These are phyloP conservation scores for Rachycentron canadum DNA, from an alignment of 2,797 vertebrate species.

Conservation along the genomic window DNA sequence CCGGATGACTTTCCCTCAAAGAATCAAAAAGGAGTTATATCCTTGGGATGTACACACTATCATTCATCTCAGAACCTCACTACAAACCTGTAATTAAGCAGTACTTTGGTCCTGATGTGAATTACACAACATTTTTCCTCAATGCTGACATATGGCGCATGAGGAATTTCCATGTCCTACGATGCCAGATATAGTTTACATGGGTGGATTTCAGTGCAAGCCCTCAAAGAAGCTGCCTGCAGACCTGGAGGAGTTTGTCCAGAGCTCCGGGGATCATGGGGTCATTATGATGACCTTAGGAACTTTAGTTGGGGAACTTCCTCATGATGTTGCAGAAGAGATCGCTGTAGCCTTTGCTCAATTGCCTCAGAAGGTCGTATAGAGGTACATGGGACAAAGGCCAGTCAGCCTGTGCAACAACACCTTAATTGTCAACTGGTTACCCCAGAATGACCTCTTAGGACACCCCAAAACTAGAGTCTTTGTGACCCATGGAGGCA, in stretches of 20 bases:
- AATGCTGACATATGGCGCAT: constrained; percentile 87
- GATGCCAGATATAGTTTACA: constrained; percentile 86
- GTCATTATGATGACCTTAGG: constrained; percentile 86
- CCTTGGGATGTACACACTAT: constrained; percentile 25
- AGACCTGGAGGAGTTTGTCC: constrained; percentile 82
- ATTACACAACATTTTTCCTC: constrained; percentile 78
- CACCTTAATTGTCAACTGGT: constrained; percentile 81
- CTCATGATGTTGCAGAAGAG: constrained; percentile 74
- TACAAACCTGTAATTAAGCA: constrained; percentile 62
- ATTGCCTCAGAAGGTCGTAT: constrained; percentile 84
- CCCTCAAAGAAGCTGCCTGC: constrained; percentile 75
- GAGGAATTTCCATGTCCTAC: constrained; percentile 85
- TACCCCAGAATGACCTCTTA: constrained; percentile 86
- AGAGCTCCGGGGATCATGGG: constrained; percentile 83
- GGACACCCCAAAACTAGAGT: constrained; percentile 81
- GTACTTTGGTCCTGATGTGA: constrained; percentile 77
- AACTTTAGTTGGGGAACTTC: constrained; percentile 76
- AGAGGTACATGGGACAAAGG: constrained; percentile 77
- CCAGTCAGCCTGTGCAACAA: constrained; percentile 82
- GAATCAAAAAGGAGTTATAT: constrained; percentile 63
- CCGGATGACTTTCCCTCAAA: constrained; percentile 75
- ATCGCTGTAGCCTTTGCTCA: constrained; percentile 81
- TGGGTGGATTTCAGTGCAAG: constrained; percentile 86
- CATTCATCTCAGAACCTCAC: constrained; percentile 53
- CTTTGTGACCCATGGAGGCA: constrained; percentile 85